Conservation (phyloP, 2,113 vertebrate species). For the Oreotrochilus melanogaster region DNA sequence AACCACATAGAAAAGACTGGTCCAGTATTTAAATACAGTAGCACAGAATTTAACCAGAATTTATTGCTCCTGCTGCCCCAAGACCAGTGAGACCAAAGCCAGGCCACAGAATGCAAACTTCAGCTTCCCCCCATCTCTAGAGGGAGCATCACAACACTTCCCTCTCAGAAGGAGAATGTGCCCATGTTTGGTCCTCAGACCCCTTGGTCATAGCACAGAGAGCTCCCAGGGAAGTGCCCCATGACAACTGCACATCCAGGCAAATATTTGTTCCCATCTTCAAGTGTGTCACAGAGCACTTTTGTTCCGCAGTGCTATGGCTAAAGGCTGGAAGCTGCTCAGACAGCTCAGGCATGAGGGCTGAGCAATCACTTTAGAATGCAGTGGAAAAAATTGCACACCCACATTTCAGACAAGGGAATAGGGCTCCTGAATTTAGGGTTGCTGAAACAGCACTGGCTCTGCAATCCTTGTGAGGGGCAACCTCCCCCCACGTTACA, state of each 20-base stretch:
- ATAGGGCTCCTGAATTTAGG: neutral
- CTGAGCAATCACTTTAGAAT: neutral
- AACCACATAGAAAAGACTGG: neutral
- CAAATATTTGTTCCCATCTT: neutral
- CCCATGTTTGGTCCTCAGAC: neutral
- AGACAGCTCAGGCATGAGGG: neutral
- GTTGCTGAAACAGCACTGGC: neutral
- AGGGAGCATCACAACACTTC: neutral
- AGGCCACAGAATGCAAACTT: neutral
- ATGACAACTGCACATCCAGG: neutral
- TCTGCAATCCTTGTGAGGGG: fast-evolving
- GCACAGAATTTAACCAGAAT: neutral
- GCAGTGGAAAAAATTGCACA: neutral
- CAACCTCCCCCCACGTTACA: neutral
- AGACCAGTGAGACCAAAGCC: neutral
- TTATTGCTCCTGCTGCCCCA: neutral
- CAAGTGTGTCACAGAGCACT: neutral
- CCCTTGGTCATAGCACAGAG: neutral
- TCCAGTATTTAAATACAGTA: neutral
- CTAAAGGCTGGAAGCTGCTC: neutral
- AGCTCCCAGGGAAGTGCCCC: neutral
- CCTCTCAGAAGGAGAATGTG: neutral
- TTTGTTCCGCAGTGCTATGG: fast-evolving
- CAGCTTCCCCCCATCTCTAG: neutral
- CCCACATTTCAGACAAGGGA: neutral